These are phyloP conservation scores for Remorina albescens DNA, from an alignment of 2,797 vertebrate genomes.

Conservation along the genomic window DNA sequence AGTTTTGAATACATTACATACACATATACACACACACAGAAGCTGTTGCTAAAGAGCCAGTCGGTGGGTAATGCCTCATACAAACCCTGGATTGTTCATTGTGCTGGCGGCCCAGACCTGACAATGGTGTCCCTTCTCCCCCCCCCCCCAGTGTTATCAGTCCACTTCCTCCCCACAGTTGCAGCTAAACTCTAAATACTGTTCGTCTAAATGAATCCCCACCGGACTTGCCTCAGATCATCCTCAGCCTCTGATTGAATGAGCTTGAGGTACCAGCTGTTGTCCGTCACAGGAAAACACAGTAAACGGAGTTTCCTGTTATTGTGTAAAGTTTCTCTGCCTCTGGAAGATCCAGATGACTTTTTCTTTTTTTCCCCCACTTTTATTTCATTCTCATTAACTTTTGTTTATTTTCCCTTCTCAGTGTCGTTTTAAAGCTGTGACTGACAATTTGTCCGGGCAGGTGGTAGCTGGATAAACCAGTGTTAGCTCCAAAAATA, in stretches of 20 bases:
- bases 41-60: neutral
- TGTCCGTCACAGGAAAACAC: conserved; percentile 13
- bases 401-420: too few relatives aligned
- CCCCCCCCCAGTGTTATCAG: neutral
- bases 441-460: neutral
- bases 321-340: conserved; percentile 28
- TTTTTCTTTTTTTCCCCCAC: too few relatives aligned
- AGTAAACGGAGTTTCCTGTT: conserved; percentile 27
- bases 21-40: neutral
- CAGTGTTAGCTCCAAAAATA: too few relatives aligned
- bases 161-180: conserved; percentile 10
- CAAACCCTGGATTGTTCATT: conserved; percentile 45
- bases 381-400: too few relatives aligned
- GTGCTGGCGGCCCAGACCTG: neutral
- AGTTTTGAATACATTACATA: neutral
- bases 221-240: neutral
- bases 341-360: neutral
- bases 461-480: neutral
- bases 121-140: conserved; percentile 38
- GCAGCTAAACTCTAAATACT: neutral
- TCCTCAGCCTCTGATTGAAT: neutral
- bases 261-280: neutral
- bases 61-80: neutral
- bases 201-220: neutral
- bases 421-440: neutral